Conservation (phyloP, 2,113 vertebrate species). For the Mungos mungo region DNA sequence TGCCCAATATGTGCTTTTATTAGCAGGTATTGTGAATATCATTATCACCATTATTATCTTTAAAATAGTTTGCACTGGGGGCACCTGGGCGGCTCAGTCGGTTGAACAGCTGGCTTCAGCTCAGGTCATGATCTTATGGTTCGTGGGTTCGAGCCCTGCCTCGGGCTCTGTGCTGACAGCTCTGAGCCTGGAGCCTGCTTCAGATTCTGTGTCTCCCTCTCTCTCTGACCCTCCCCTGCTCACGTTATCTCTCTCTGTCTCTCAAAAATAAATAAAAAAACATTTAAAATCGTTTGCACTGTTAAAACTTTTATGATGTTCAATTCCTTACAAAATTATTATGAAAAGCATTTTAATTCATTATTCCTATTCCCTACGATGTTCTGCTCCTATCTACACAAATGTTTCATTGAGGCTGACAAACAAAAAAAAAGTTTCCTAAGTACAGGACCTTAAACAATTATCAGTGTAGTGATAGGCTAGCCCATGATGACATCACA, state of each 20-base stretch:
- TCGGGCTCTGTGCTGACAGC: too few relatives aligned
- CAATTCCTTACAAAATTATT: slow-evolving; percentile 1
- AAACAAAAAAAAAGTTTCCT: background rate
- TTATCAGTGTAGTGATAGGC: background rate
- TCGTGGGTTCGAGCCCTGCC: too few relatives aligned
- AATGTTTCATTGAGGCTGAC: slow-evolving; percentile 12
- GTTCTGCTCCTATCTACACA: background rate
- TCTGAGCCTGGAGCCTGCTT: too few relatives aligned
- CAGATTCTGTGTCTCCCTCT: too few relatives aligned
- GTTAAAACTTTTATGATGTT: slow-evolving; percentile 15
- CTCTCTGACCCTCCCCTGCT: too few relatives aligned
- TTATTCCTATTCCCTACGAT: background rate
- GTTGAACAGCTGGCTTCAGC: too few relatives aligned
- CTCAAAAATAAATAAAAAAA: too few relatives aligned
- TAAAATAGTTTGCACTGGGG: background rate
- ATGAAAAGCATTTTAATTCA: background rate
- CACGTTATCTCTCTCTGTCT: too few relatives aligned
- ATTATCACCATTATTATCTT: background rate
- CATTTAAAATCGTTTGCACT: background rate
- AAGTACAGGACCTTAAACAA: background rate
- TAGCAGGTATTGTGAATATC: background rate
- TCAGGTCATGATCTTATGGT: too few relatives aligned
- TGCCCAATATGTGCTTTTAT: background rate
- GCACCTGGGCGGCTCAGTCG: too few relatives aligned
- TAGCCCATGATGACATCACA: background rate